Base-by-base conservation (phyloP, 2,113 vertebrate species). In the Heterotis niloticus region DNA sequence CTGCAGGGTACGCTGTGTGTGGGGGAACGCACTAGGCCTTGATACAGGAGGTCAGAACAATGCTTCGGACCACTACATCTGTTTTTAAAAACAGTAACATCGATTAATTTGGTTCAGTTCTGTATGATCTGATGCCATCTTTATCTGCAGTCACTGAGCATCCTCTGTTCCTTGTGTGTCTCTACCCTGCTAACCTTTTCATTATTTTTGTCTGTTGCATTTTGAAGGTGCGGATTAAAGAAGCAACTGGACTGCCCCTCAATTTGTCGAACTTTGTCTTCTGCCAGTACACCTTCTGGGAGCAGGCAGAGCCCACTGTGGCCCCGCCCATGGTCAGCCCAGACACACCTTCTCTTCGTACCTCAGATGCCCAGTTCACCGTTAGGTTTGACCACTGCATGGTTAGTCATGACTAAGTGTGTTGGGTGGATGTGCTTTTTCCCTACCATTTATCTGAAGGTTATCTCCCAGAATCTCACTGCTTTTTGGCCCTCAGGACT, bases 261-360 rank as follows among this genome's bases (percentile, higher is more conserved):
- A 96, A 94, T 85, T 91, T 99, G 64, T 98, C 98, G n/a, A 98
- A 99, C 88, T 99, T 99, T 56, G 98, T 99, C 62, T 99, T 99
- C 92, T 98, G 96, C 88, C 98, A 99, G 83, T 99, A 99, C 80
- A 95, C 92, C 0, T 98, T 98, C 89, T 99, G 98, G 98, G 97
- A 98, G 86, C 94, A 98, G 28, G 90, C 93, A 0, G 91, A 95
- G 74, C 93, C 96, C 44, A 92, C 94, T 0, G 95, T 99, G 82
- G 98, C 95, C 0, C 96, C 97, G 68, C 97, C 98, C 0, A 93
- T 98, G 84, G 94, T 99, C 81, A 95, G 96, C 86, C 97, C 98
- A 1, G 96, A 99, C 75, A 94, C 92, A 82, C 95, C 94, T 28
- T 93, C 94, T 14, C 87, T 92, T 23, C 91, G 89, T 76, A 92